A percentile compares a stretch with the other conserved stretches of the same genome.
Conservation (phyloP, 2,113 vertebrate genomes). For the Chamaetylas fuelleborni region DNA sequence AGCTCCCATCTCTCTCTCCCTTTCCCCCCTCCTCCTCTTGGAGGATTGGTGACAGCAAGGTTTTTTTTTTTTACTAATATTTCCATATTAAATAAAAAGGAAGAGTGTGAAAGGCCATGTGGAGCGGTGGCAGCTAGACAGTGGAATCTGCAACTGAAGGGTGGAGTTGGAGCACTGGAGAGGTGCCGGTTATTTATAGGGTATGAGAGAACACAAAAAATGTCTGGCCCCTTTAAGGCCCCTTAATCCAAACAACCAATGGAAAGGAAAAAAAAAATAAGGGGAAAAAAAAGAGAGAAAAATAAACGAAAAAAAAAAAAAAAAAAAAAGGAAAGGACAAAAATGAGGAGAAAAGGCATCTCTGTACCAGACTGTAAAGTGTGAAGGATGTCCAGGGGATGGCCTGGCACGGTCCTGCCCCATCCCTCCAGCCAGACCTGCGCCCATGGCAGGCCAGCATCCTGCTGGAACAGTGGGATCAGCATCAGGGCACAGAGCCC, state of each 20-base stretch:
- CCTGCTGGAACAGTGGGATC: accelerated
- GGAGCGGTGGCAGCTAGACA: slow-evolving; percentile 47
- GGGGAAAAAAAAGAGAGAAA: not conserved
- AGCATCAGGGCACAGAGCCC: not conserved
- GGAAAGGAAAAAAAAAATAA: not conserved
- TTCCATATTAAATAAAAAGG: slow-evolving; percentile 56
- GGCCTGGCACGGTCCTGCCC: not conserved
- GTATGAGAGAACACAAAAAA: slow-evolving; percentile 65
- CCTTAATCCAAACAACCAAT: slow-evolving; percentile 65
- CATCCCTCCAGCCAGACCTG: not conserved
- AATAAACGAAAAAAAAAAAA: not conserved
- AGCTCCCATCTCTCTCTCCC: slow-evolving; percentile 27
- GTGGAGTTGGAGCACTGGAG: slow-evolving; percentile 59
- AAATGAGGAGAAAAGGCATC: not conserved
- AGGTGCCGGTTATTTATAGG: slow-evolving; percentile 71
- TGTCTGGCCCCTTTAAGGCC: slow-evolving; percentile 64
- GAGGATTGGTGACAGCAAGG: slow-evolving; percentile 26
- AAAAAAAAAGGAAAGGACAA: not conserved
- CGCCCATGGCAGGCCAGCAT: not conserved
- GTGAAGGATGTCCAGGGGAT: not conserved
- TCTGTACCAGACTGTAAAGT: not conserved
- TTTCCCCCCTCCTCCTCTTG: not conserved
- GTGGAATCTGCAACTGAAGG: slow-evolving; percentile 60
- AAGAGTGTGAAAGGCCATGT: slow-evolving; percentile 59
- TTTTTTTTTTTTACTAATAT: not conserved